Conservation (phyloP, 2,797 vertebrate species). For the Darevskia nairensis region DNA sequence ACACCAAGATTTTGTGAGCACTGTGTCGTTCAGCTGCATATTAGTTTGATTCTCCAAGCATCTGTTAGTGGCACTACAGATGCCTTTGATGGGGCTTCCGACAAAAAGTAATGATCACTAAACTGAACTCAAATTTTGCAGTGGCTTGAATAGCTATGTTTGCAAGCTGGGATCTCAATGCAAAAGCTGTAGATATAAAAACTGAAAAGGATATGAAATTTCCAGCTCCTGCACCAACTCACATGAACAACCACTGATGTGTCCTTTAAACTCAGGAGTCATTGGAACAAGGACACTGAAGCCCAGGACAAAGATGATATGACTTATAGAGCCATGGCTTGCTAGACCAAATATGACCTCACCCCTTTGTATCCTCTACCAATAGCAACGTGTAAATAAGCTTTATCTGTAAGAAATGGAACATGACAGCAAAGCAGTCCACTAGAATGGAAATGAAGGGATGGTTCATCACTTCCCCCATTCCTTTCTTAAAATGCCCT, state of each 20-base stretch:
- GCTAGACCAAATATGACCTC: neutral
- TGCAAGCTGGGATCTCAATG: constrained; percentile 4
- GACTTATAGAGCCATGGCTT: neutral
- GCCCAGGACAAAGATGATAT: constrained; percentile 39
- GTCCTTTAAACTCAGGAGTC: neutral
- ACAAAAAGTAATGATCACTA: constrained; percentile 17
- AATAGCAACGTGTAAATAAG: neutral
- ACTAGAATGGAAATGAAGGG: neutral
- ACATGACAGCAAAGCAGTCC: neutral
- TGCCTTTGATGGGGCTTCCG: neutral
- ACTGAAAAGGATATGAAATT: neutral
- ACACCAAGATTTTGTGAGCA: constrained; percentile 4
- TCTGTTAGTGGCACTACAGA: constrained; percentile 12
- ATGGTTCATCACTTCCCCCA: neutral
- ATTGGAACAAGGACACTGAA: constrained; percentile 31
- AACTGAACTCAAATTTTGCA: constrained; percentile 14
- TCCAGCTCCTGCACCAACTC: neutral
- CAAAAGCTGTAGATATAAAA: constrained; percentile 41
- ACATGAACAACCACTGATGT: neutral
- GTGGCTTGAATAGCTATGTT: constrained; percentile 9
- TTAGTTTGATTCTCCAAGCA: neutral
- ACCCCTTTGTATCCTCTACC: neutral
- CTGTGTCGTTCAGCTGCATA: neutral
- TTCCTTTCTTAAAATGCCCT: neutral
- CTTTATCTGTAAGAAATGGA: neutral